Base-by-base conservation (phyloP, 2,113 vertebrate genomes). In the Aix galericulata region DNA sequence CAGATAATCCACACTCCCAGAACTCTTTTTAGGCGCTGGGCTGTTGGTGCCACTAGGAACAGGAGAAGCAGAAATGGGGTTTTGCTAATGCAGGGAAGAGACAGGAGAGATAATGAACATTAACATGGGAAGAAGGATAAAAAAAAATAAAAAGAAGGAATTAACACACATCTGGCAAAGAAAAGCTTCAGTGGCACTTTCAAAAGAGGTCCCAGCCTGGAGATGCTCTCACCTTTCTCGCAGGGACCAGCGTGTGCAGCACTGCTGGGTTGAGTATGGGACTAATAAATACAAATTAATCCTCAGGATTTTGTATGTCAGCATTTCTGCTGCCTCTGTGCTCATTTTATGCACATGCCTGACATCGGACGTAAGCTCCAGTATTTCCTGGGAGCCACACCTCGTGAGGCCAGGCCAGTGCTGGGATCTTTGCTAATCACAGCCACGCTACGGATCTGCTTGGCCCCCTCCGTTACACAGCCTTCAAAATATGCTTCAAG, bases 1-100 rank as follows among this genome's bases (percentile, higher is more conserved):
- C 88, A 99, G 96, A 91, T 99, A 99, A 93, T 99, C 99, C 50
- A 99, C 99, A 6, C 98, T 99, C 27, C 99, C 99, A 0, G 94
- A 97, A 96, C 98, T 99, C 96, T 99, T 99, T 97, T 99, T 98
- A 23, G 98, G 98, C 1, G 99, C 99, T n/a, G 99, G 99, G 76
- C 99, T 99, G 98, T 98, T 99, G 95, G 99, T 99, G 95, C 99
- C 99, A 75, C 99, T 99, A 97, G 99, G 98, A 91, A 98, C 98
- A 48, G 99, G 99, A 92, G 99, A 99, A 92, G 99, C 99, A 97
- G 99, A 99, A 92, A 99, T 98, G 91, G 99, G 99, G 97, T 99
- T 99, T 98, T 99, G 99, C 99, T 99, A 94, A 96, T 93, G 90
- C 71, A 73, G 93, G 88, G 80, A 95, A 83, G 67, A 88, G 94